Evolutionary conservation across 1,140 invertebrate genomes (phyloP), one percentile per base, ranked within the genome.

Genomic region (Drosophila ficusphila): DNA sequence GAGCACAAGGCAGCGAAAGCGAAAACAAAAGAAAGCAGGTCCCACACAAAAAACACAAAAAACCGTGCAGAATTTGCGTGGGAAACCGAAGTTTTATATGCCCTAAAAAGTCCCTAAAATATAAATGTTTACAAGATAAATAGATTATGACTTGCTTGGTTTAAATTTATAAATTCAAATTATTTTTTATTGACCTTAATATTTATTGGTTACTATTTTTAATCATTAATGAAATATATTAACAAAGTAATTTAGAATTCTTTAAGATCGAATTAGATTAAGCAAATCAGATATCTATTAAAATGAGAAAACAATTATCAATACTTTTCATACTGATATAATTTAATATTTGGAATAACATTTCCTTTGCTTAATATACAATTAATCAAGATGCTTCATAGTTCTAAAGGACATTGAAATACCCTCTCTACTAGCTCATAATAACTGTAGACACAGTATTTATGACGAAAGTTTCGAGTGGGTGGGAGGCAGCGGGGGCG

Each of bases 401-500:
- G 7, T 9, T 8, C 7, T 6, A 7, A n/a, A 49, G 9, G 4
- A 2, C 11, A 31, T n/a, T 0, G 0, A 27, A 23, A 19, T 38
- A 58, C 33, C 56, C 19, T 3, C 19, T 3, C 1, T 4, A n/a
- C 25, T 16, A 52, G 62, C 12, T 33, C 23, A 67, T 34, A 7
- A 39, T 16, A 41, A 34, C 16, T 25, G 34, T 42, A 65, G 61
- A 36, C 38, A 49, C 38, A 58, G 56, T 60, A 86, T 85, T 85
- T 85, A 73, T 85, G 69, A 88, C 41, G 52, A 81, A 88, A 86
- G 62, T 81, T 88, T 86, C 62, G 53, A 76, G 76, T 69, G 69
- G 46, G 49, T 5, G 48, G 21, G 27, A 14, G 21, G 60, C 44
- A 44, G 23, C 41, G 39, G 19, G 33, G 7, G 23, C 41, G 39